Evolutionary conservation across 2,888 invertebrate species (phyloP), one percentile per base, ranked within the genome.

Genomic region (Lampropteryx suffumata): DNA sequence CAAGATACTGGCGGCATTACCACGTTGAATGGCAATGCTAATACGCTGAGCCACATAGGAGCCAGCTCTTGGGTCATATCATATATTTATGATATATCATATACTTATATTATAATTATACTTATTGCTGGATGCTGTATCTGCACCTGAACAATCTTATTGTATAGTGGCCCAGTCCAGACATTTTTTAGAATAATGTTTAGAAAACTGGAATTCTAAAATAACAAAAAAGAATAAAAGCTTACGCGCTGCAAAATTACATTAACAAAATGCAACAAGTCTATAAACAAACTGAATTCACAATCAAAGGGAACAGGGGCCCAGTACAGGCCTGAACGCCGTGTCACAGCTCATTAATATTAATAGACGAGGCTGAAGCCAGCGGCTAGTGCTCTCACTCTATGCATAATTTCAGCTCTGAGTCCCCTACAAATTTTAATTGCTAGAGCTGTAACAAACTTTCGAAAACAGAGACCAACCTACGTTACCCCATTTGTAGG

Each of bases 291-390:
- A 68, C 72, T 75, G 76, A 79, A 84, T 83, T 83, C 79, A 76
- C 80, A 85, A 84, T 84, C 79, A 83, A 84, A 85, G 84, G 83
- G 78, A 84, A 79, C 77, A 76, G 70, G 73, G 55, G 61, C 61
- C 61, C 73, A 9, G 32, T 32, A 67, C 62, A 65, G 71, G 67
- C 67, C 74, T 47, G 79, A 77, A 69, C 76, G 73, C 75, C 78
- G 82, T 83, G 86, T 82, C 86, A 81, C 82, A 71, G 76, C 76
- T 83, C 88, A 88, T 88, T 85, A 86, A 88, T 87, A 88, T 88
- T 88, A 84, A 88, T 84, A 76, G 76, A 62, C 65, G 70, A 69
- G 69, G 73, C 75, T 71, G 72, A 68, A 73, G 67, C 73, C 71
- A 67, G 63, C 72, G 78, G 79, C 79, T 73, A 79, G 80, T 78